Evolutionary conservation across 2,113 vertebrate species (phyloP).

Genomic region (Cnemophilus loriae): DNA sequence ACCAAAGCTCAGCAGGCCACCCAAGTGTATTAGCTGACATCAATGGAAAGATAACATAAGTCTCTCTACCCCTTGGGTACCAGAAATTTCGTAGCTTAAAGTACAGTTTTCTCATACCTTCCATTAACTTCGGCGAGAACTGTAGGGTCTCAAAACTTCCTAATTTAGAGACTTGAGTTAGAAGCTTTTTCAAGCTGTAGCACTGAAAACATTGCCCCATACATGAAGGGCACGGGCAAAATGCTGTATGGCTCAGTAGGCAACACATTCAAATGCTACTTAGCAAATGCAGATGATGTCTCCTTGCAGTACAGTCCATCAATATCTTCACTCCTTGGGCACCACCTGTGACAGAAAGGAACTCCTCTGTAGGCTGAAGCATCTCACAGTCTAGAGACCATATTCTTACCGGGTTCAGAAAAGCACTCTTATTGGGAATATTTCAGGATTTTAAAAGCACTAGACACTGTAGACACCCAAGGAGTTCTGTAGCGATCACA

Average conservation of each 20-base stretch:
- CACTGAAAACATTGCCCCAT: background rate
- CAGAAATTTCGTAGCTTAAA: background rate
- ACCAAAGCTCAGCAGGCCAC: background rate
- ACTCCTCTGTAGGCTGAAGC: background rate
- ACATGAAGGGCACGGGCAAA: background rate
- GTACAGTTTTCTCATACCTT: background rate
- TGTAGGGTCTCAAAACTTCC: background rate
- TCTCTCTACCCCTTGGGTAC: background rate
- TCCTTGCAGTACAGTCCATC: background rate
- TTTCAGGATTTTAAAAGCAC: background rate
- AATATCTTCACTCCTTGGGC: background rate
- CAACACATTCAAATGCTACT: background rate
- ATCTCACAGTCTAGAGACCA: background rate
- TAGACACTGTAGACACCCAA: background rate
- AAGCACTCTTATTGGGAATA: background rate
- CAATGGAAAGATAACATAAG: background rate
- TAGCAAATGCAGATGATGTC: background rate
- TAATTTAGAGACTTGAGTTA: background rate
- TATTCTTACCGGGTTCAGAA: background rate
- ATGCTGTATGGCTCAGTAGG: background rate
- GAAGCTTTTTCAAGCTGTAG: background rate
- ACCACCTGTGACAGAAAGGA: background rate
- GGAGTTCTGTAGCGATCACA: background rate
- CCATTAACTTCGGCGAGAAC: background rate
- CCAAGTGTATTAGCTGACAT: background rate